Evolutionary conservation across 2,797 vertebrate genomes (phyloP).

Genomic region (Platyrinchus mystaceus): DNA sequence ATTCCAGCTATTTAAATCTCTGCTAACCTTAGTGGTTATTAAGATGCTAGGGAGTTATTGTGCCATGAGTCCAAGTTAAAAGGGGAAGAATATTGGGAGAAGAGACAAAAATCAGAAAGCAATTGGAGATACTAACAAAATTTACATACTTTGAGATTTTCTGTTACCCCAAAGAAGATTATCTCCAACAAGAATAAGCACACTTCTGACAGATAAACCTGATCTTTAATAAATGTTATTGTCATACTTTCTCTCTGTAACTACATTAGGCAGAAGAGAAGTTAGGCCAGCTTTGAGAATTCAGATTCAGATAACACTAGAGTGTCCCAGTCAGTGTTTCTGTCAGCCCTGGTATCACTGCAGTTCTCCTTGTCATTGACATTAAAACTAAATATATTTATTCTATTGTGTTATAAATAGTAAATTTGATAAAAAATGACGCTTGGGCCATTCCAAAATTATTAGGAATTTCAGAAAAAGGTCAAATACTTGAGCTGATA

Average conservation of each 20-base stretch:
- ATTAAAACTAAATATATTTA: background rate
- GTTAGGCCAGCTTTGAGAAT: background rate
- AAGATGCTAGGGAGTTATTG: background rate
- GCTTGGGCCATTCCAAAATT: background rate
- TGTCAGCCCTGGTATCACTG: background rate
- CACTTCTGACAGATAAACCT: background rate
- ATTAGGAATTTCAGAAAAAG: background rate
- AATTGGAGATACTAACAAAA: background rate
- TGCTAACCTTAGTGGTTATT: background rate
- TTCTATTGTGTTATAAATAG: background rate
- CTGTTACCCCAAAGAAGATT: background rate
- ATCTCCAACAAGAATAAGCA: background rate
- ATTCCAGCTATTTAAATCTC: background rate
- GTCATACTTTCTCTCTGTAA: background rate
- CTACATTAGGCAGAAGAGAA: background rate
- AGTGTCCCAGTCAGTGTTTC: background rate
- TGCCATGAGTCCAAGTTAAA: background rate
- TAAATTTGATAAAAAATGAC: background rate
- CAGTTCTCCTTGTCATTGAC: background rate
- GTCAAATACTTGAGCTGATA: background rate
- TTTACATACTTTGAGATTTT: background rate
- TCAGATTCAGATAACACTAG: background rate
- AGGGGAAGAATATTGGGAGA: background rate
- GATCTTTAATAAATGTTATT: background rate
- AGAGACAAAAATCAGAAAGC: background rate